Evolutionary conservation across 2,888 invertebrate species (phyloP), one percentile per base, ranked within the genome.

Genomic region (Laothoe populi): DNA sequence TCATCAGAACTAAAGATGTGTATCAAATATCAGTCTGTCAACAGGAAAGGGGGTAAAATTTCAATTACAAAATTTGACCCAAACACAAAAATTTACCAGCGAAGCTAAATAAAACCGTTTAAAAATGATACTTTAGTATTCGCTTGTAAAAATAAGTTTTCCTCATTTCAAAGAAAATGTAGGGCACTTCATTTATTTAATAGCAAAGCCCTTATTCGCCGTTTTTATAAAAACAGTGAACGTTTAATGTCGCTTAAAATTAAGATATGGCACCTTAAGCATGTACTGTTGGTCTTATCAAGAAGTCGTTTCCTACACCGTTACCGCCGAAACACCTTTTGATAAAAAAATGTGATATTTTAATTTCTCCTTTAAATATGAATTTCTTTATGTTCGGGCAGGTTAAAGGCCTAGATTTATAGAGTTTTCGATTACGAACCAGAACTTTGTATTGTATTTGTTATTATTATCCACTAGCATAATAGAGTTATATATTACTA

Each of bases 241-340:
- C 53, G 53, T 53, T 49, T 49, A 53, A 53, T 53, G 53, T 53
- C 53, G 19, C 4, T 53, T 53, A 53, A 21, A 53, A 53, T 53
- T 53, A 53, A 53, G 53, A 53, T 53, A 53, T 53, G 53, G 19
- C 53, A 35, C 53, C 31, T 53, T 11, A 19, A 26, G 31, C 53
- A 35, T 53, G 53, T 31, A 19, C 31, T 53, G 53, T 53, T 16
- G 44, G 2, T 26, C 24, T 48, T 53, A 53, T 53, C 53, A 53
- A 16, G 31, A 16, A 19, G 19, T n/a, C 31, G 35, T 53, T 53
- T 53, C 53, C 53, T 53, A 35, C 4, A 19, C n/a, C 53, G 26
- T 53, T 53, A 53, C 53, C 19, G 35, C 24, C 31, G 31, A 53
- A 53, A 53, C 53, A 53, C 31, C 35, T 35, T 24, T 48, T 53